phyloP scores from a whole-genome alignment of 2,888 invertebrate genomes.

The Agonum fuliginosum region DNA sequence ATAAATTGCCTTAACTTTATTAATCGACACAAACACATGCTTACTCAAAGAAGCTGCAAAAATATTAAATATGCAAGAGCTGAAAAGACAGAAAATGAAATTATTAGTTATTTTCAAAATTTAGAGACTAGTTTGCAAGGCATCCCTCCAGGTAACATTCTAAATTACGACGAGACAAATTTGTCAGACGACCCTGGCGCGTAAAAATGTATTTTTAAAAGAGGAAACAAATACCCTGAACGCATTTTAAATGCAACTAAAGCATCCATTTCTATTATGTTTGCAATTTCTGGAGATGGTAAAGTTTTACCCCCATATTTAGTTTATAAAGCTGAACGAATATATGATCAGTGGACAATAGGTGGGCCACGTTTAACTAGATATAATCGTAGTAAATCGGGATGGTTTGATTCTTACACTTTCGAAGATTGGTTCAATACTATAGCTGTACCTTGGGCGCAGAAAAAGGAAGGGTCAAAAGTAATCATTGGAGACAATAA shows the following conservation, averaged over 20 bases:
- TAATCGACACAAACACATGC: no score
- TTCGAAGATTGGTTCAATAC: constrained; percentile 63
- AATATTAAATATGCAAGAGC: no score
- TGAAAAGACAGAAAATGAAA: no score
- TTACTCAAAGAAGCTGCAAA: no score
- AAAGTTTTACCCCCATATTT: constrained; percentile 65
- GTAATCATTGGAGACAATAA: constrained; percentile 67
- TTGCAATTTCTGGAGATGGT: constrained; percentile 65
- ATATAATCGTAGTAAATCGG: constrained; percentile 66
- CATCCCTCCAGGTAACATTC: no score
- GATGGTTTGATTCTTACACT: constrained; percentile 63
- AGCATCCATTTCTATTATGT: constrained; percentile 65
- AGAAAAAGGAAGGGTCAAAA: constrained; percentile 62
- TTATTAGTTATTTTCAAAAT: no score
- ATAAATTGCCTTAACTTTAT: no score
- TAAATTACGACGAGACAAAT: no score
- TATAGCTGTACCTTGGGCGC: constrained; percentile 63
- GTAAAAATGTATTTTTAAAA: constrained; percentile 10
- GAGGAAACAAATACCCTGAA: no score
- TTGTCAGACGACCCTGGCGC: no score
- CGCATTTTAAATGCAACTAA: constrained; percentile 65
- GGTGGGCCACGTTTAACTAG: constrained; percentile 65
- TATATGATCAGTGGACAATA: constrained; percentile 66
- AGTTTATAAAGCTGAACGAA: constrained; percentile 65
- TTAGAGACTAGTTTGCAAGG: no score